phyloP scores from a whole-genome alignment of 2,797 vertebrate species.

The Falco cherrug region DNA sequence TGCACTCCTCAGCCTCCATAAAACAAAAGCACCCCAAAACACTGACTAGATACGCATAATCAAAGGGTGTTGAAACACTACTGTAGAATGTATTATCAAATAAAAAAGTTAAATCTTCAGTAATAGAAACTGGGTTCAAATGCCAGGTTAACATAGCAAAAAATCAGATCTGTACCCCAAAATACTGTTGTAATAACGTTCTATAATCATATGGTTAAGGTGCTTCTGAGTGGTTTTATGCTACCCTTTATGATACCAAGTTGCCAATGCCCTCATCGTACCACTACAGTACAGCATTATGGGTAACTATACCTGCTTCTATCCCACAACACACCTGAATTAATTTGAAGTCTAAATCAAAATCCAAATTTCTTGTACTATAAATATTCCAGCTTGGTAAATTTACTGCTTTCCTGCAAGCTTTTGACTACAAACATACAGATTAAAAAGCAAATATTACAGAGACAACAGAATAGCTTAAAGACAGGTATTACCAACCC shows the following conservation, averaged over 20 bases:
- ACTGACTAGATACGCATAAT: neutral
- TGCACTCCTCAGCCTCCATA: neutral
- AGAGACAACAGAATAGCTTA: neutral
- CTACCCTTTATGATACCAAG: neutral
- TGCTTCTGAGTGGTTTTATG: neutral
- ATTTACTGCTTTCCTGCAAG: neutral
- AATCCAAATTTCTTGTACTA: neutral
- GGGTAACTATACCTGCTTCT: neutral
- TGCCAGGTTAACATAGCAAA: neutral
- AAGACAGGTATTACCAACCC: neutral
- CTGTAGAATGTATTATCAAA: neutral
- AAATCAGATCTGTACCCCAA: neutral
- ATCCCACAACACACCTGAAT: neutral
- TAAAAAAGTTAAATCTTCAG: neutral
- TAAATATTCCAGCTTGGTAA: neutral
- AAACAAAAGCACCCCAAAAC: neutral
- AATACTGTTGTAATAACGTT: neutral
- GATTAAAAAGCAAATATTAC: neutral
- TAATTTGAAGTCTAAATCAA: neutral
- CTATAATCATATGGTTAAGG: neutral
- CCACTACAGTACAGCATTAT: neutral
- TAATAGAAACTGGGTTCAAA: neutral
- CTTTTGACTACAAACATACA: neutral
- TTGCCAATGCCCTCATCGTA: neutral
- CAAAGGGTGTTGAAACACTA: neutral